phyloP scores from a whole-genome alignment of 2,888 invertebrate genomes.

The Pocota personata region DNA sequence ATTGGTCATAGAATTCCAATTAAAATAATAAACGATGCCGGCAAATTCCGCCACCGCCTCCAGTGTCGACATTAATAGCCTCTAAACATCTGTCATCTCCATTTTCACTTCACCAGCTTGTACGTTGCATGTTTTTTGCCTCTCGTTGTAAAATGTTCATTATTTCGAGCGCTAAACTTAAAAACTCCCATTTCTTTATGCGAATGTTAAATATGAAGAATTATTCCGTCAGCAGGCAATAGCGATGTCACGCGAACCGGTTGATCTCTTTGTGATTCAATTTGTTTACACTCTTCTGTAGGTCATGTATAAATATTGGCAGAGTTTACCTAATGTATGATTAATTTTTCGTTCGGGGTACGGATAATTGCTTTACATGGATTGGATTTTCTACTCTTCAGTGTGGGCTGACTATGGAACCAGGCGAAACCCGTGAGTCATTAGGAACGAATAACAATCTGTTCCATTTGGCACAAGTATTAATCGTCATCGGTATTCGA shows the following conservation, averaged over 20 bases:
- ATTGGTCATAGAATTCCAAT: background rate
- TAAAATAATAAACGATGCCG: background rate
- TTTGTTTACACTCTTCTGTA: slow-evolving; percentile 4
- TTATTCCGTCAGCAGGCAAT: slow-evolving; percentile 28
- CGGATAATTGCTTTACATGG: background rate
- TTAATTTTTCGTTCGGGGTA: background rate
- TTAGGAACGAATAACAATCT: background rate
- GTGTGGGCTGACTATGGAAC: background rate
- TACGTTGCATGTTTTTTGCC: background rate
- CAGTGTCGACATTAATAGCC: slow-evolving; percentile 4
- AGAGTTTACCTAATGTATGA: slow-evolving; percentile 3
- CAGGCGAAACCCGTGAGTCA: background rate
- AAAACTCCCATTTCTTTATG: background rate
- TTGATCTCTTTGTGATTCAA: slow-evolving; percentile 18
- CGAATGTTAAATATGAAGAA: slow-evolving; percentile 3
- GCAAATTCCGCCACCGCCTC: background rate
- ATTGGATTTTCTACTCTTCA: background rate
- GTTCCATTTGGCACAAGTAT: background rate
- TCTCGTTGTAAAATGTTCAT: background rate
- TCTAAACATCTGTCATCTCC: background rate
- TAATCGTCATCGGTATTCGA: background rate
- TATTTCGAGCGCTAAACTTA: background rate
- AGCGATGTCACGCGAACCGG: slow-evolving; percentile 32
- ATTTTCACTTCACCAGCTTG: background rate
- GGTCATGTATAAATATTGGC: slow-evolving; percentile 12